phyloP scores from a whole-genome alignment of 2,888 invertebrate species.

The Blastobasis adustella region DNA sequence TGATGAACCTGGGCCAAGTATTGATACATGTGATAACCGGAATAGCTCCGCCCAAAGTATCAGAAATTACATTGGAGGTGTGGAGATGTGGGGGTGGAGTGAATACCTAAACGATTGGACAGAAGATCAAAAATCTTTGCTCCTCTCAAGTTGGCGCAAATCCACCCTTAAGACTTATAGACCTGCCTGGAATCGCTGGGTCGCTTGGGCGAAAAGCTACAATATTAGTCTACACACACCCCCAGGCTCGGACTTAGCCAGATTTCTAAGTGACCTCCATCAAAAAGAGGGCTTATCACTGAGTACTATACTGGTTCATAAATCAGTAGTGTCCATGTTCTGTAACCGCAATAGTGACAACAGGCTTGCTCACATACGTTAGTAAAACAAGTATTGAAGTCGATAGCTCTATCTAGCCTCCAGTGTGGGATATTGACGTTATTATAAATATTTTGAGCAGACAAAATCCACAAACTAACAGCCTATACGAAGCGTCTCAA shows the following conservation, averaged over 20 bases:
- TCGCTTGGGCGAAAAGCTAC: not conserved
- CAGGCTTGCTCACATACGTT: not conserved
- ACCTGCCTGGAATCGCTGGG: conserved; percentile 1
- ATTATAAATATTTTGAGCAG: not conserved
- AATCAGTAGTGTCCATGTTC: conserved; percentile 1
- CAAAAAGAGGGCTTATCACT: not conserved
- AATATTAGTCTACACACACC: not conserved
- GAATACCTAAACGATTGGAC: conserved; percentile 1
- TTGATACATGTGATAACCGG: conserved; percentile 10
- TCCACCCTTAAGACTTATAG: not conserved
- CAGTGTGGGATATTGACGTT: conserved; percentile 1
- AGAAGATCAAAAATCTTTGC: not conserved
- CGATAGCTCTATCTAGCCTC: not conserved
- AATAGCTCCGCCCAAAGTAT: conserved; percentile 9
- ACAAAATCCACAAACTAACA: not conserved
- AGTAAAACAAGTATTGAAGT: not conserved
- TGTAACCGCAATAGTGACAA: not conserved
- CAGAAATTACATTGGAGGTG: conserved; percentile 8
- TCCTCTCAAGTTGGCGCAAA: not conserved
- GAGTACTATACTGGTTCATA: not conserved
- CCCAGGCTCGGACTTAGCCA: not conserved
- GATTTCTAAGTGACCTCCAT: not conserved
- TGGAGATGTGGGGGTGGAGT: conserved; percentile 13
- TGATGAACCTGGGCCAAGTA: conserved; percentile 9
- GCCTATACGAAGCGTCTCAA: not conserved